These are phyloP conservation scores for Rhinoderma darwinii DNA, from an alignment of 2,113 vertebrate genomes.

Conservation along the genomic window DNA sequence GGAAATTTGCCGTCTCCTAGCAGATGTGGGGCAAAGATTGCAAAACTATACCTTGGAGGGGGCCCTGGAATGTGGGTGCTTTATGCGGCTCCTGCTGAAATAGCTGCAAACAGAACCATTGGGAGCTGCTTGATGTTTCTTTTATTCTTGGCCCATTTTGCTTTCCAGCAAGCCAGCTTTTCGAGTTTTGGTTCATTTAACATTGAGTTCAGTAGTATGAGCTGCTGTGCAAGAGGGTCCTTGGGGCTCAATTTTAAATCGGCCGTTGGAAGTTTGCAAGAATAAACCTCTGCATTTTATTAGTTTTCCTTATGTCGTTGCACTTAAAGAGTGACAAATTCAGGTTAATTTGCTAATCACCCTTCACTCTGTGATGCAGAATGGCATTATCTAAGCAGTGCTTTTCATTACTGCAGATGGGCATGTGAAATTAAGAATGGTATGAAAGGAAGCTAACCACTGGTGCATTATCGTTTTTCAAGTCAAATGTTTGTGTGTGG, in stretches of 20 bases:
- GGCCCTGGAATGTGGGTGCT: background rate
- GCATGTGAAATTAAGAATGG: no score
- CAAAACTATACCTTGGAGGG: background rate
- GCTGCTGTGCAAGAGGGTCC: conserved; percentile 43
- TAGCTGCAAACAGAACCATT: background rate
- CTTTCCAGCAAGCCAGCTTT: conserved; percentile 46
- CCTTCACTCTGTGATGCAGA: conserved; percentile 27
- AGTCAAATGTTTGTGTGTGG: no score
- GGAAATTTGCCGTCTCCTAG: background rate
- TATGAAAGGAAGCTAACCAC: background rate
- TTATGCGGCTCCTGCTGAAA: background rate
- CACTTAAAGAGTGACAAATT: conserved; percentile 58
- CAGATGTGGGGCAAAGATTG: conserved; percentile 5
- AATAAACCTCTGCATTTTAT: conserved; percentile 51
- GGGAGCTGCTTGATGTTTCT: conserved; percentile 12
- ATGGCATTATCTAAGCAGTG: background rate
- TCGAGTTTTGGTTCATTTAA: conserved; percentile 51
- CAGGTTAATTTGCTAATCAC: conserved; percentile 54
- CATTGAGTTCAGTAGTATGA: conserved; percentile 47
- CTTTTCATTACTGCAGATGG: background rate
- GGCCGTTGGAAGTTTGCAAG: conserved; percentile 31
- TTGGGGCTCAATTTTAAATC: conserved; percentile 42
- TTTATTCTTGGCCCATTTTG: conserved; percentile 43
- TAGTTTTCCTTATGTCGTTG: conserved; percentile 23
- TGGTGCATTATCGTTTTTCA: background rate